Percentiles rank a stretch among this genome's conserved stretches.
These are phyloP conservation scores for Myiozetetes cayanensis DNA, from an alignment of 2,113 vertebrate species.

Conservation along the genomic window DNA sequence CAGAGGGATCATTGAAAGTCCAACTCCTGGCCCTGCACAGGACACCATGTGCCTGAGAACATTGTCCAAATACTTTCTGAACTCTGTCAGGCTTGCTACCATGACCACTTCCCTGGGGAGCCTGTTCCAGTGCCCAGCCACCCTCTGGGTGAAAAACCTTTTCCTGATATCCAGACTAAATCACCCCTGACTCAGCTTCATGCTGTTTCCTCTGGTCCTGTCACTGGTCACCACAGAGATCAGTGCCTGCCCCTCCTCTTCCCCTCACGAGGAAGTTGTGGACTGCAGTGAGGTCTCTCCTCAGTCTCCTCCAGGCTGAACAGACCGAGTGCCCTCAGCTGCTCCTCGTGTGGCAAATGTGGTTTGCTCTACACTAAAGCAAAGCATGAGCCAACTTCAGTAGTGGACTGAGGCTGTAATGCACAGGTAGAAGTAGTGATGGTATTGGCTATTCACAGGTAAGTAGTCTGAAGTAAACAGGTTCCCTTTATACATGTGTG, in stretches of 20 bases:
- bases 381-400: not conserved
- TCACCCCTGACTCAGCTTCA: not conserved
- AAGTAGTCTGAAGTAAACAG: not conserved
- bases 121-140: not conserved
- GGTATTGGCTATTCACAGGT: not conserved
- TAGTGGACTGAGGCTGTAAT: not conserved
- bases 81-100: not conserved
- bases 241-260: not conserved
- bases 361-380: not conserved
- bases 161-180: not conserved
- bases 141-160: not conserved
- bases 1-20: not conserved
- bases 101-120: not conserved
- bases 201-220: not conserved
- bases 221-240: not conserved
- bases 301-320: not conserved
- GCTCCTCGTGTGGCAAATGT: not conserved
- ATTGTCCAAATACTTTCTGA: not conserved
- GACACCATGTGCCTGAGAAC: not conserved
- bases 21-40: not conserved
- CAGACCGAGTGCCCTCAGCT: not conserved
- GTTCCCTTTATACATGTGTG: not conserved
- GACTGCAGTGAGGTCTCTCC: not conserved
- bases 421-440: not conserved
- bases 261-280: not conserved